Base-by-base conservation (phyloP, 2,113 vertebrate species). In the Mirza zaza region DNA sequence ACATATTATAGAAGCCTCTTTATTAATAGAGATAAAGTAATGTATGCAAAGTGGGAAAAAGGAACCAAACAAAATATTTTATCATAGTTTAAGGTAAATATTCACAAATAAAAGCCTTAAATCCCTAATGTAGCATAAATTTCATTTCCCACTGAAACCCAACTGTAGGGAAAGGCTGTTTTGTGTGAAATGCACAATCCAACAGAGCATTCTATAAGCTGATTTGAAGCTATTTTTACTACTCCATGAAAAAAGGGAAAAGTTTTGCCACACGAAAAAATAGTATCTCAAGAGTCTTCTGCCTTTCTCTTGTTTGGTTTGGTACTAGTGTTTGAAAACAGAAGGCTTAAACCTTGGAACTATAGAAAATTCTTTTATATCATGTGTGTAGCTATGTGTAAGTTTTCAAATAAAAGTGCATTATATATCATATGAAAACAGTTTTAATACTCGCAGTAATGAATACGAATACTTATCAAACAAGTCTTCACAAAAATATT, bases 221-320 rank as follows among this genome's bases (percentile, higher is more conserved):
- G 50, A 84, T 92, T 94, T 90, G 29, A 96, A 90, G 75, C 86
- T 94, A 95, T 80, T 97, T 95, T 94, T 90, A 95, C 63, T 85
- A 25, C 42, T 81, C 10, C 14, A 34, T 50, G 42, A 55, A 84
- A 97, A 11, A 1, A 3, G 23, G 7, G 25, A 25, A 34, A 36
- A 45, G 15, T 50, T 5, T 87, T 84, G 82, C 34, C 63, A 77
- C 68, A 32, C 71, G n/a, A 91, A 87, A 87, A 85, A 79, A 34
- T 18, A n/a, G 34, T 32, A 21, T 83, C 20, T 95, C 65, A 90
- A 25, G 42, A 81, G n/a, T 67, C 13, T 63, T 70, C 48, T 45
- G 2, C 14, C 5, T 76, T 61, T 79, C 34, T 70, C 29, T 89
- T 9, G 0, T 87, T 89, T 87, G 12, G 75, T 10, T n/a, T 8